phyloP scores from a whole-genome alignment of 2,888 invertebrate species.

The Hemaris fuciformis region DNA sequence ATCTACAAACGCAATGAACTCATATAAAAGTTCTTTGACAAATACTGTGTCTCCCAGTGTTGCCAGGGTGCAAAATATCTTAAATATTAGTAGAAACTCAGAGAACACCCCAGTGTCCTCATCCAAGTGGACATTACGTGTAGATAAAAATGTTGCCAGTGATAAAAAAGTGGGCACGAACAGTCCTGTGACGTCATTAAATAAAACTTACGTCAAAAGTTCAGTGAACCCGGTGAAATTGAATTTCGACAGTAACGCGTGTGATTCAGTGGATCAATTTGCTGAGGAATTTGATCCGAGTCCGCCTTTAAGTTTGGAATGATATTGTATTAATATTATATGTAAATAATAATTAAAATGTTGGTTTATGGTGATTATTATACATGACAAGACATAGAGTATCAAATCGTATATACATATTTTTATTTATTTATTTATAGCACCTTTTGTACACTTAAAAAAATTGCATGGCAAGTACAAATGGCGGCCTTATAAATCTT shows the following conservation, averaged over 20 bases:
- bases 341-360: no score
- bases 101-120: slow-evolving; percentile 43
- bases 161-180: slow-evolving; percentile 20
- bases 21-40: slow-evolving; percentile 63
- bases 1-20: slow-evolving; percentile 54
- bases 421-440: no score
- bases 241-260: slow-evolving; percentile 34
- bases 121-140: not conserved
- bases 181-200: slow-evolving; percentile 50
- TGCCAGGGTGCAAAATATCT: slow-evolving; percentile 34
- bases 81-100: slow-evolving; percentile 27
- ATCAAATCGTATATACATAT: no score
- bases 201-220: slow-evolving; percentile 48
- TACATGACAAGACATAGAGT: no score
- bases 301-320: slow-evolving; percentile 71
- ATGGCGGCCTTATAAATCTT: no score
- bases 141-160: slow-evolving; percentile 37
- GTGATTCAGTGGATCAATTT: slow-evolving; percentile 50
- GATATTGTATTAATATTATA: no score
- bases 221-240: slow-evolving; percentile 49
- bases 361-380: no score
- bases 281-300: slow-evolving; percentile 69
- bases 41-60: slow-evolving; percentile 28
- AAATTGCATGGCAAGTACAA: no score
- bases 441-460: no score